phyloP scores from a whole-genome alignment of 1,140 invertebrate genomes.

The Drosophila bifasciata region DNA sequence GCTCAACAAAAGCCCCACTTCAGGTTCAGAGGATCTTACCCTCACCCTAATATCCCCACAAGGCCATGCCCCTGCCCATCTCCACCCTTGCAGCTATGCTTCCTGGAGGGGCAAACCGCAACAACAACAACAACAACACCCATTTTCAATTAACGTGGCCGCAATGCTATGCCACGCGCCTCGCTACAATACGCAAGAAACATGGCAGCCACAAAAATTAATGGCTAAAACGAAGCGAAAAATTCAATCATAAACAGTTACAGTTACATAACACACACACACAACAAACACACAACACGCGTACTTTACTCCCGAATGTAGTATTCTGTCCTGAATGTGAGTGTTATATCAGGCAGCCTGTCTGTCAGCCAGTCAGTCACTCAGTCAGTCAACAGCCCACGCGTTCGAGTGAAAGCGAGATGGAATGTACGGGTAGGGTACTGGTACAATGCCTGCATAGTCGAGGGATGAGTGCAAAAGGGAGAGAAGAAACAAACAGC shows the following conservation, averaged over 20 bases:
- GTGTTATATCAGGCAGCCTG: constrained; percentile 41
- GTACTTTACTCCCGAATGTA: background rate
- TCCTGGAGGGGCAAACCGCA: too few relatives aligned
- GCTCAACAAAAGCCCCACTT: too few relatives aligned
- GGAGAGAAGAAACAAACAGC: constrained; percentile 13
- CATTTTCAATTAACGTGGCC: constrained; percentile 48
- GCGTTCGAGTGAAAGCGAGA: constrained; percentile 32
- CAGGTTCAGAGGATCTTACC: too few relatives aligned
- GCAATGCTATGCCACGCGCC: constrained; percentile 36
- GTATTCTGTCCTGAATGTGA: constrained; percentile 7
- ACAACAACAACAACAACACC: constrained; percentile 15
- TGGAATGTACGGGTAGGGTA: background rate
- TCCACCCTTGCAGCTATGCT: background rate
- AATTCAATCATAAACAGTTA: constrained; percentile 59
- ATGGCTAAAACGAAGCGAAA: constrained; percentile 45
- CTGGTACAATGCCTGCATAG: background rate
- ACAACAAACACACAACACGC: background rate
- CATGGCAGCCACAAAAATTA: constrained; percentile 37
- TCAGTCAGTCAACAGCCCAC: constrained; percentile 11
- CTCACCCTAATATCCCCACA: too few relatives aligned
- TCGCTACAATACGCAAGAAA: constrained; percentile 14
- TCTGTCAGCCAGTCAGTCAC: constrained; percentile 3
- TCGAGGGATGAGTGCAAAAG: background rate
- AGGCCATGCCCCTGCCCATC: background rate
- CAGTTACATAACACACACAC: constrained; percentile 55